phyloP scores from a whole-genome alignment of 2,113 vertebrate genomes.

The Ceuthmochares aereus region DNA sequence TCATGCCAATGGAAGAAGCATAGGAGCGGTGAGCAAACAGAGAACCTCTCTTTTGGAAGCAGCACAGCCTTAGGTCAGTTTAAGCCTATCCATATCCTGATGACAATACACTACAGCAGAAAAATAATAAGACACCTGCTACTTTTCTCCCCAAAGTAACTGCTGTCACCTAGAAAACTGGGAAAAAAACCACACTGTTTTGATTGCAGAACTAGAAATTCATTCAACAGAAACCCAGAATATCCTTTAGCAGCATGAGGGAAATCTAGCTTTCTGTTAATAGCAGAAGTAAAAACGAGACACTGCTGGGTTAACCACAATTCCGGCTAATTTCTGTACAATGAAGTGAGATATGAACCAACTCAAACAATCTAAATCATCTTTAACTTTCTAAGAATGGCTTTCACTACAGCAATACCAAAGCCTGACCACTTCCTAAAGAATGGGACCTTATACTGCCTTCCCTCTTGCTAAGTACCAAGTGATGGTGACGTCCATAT shows the following conservation, averaged over 20 bases:
- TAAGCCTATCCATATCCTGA: not conserved
- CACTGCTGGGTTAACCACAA: not conserved
- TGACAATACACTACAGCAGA: not conserved
- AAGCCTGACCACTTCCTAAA: not conserved
- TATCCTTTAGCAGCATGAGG: not conserved
- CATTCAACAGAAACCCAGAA: not conserved
- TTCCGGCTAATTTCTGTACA: not conserved
- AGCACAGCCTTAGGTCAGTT: not conserved
- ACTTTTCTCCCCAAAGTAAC: not conserved
- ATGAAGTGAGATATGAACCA: not conserved
- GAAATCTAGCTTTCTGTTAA: not conserved
- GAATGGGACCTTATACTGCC: not conserved
- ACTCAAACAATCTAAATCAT: not conserved
- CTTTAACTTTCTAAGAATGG: not conserved
- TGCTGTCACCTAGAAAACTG: not conserved
- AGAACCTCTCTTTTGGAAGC: not conserved
- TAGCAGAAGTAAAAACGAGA: not conserved
- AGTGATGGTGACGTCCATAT: fast-evolving
- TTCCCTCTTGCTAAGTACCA: not conserved
- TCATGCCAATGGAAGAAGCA: fast-evolving
- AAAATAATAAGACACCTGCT: not conserved
- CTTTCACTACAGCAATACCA: not conserved
- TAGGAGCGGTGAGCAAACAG: not conserved
- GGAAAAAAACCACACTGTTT: not conserved
- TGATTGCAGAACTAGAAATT: not conserved